These are phyloP conservation scores for Natator depressus DNA, from an alignment of 2,113 vertebrate genomes.

Conservation along the genomic window DNA sequence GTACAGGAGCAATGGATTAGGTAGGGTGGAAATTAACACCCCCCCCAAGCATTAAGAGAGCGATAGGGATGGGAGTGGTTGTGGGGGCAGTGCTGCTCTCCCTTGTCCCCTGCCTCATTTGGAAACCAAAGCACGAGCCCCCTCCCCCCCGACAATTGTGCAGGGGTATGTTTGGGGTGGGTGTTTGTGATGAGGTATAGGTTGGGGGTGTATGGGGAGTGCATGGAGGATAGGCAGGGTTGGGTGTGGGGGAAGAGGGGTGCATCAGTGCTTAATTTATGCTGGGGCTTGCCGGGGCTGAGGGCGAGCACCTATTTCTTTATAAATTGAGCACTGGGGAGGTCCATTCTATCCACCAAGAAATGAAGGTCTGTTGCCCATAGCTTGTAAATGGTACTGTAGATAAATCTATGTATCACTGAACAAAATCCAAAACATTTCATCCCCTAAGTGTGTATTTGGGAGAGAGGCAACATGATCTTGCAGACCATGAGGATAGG, in stretches of 20 bases:
- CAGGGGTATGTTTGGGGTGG: background rate
- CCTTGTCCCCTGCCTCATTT: background rate
- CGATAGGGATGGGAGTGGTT: background rate
- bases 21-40: background rate
- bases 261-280: background rate
- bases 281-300: too few relatives aligned
- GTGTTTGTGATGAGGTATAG: too few relatives aligned
- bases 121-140: background rate
- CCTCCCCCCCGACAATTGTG: background rate
- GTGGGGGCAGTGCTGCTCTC: background rate
- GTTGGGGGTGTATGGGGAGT: too few relatives aligned
- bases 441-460: accelerated
- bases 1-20: background rate
- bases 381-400: background rate
- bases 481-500: background rate
- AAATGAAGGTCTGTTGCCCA: background rate
- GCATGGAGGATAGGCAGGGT: background rate
- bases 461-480: background rate
- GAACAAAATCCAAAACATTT: background rate
- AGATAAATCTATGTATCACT: background rate
- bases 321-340: background rate
- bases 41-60: background rate
- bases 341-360: background rate
- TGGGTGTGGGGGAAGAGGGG: background rate
- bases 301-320: too few relatives aligned